These are phyloP conservation scores for Eleutherodactylus coqui DNA, from an alignment of 2,797 vertebrate species.

Conservation along the genomic window DNA sequence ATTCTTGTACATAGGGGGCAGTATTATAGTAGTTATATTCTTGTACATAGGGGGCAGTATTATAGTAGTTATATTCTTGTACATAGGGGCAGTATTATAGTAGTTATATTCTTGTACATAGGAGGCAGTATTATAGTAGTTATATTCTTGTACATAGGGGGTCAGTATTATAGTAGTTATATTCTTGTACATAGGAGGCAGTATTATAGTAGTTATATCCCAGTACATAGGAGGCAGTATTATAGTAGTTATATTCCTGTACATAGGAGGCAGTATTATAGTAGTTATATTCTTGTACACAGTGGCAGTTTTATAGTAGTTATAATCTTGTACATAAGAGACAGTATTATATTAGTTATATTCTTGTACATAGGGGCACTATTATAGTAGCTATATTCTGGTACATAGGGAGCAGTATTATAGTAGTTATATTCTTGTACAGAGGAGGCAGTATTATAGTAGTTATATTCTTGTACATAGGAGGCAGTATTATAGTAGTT, in stretches of 20 bases:
- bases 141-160: too few relatives aligned
- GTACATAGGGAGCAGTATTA: too few relatives aligned
- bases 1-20: background rate
- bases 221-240: too few relatives aligned
- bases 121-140: too few relatives aligned
- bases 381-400: slow-evolving; percentile 15
- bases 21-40: slow-evolving; percentile 22
- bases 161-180: background rate
- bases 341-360: slow-evolving; percentile 1
- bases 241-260: slow-evolving; percentile 9
- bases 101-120: too few relatives aligned
- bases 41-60: background rate
- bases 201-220: too few relatives aligned
- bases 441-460: background rate
- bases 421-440: too few relatives aligned
- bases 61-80: too few relatives aligned
- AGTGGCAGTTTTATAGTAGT: background rate
- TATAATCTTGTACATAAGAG: background rate
- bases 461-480: background rate
- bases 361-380: background rate
- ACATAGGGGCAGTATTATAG: too few relatives aligned
- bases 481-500: too few relatives aligned
- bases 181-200: too few relatives aligned
- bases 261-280: background rate
- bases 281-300: background rate